Conservation (phyloP, 2,888 invertebrate genomes). For the Lycophotia porphyrea region DNA sequence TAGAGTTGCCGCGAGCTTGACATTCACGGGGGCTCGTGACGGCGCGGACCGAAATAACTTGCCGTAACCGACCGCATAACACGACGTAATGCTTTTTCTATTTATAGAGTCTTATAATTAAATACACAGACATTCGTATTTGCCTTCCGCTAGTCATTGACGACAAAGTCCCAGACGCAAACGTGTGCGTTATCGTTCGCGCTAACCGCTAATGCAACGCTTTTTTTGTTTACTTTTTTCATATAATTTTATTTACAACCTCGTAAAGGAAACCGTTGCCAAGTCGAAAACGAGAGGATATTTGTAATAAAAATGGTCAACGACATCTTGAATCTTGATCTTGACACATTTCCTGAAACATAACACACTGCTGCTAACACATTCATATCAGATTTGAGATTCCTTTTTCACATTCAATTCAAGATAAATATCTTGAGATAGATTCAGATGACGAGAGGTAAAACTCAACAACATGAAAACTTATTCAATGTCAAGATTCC, state of each 20-base stretch:
- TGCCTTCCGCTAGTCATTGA: conserved; percentile 80
- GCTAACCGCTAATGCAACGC: conserved; percentile 58
- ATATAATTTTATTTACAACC: conserved; percentile 53
- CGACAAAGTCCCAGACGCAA: conserved; percentile 71
- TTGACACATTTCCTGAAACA: conserved; percentile 47
- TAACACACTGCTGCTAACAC: conserved; percentile 9
- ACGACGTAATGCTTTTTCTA: conserved; percentile 87
- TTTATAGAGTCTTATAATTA: conserved; percentile 88
- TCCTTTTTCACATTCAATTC: neutral
- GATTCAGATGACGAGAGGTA: neutral
- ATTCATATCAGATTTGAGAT: neutral
- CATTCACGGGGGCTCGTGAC: conserved; percentile 87
- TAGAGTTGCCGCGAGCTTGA: conserved; percentile 87
- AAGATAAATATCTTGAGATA: neutral
- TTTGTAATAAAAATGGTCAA: conserved; percentile 44
- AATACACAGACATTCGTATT: conserved; percentile 84
- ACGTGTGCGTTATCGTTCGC: conserved; percentile 68
- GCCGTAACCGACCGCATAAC: conserved; percentile 88
- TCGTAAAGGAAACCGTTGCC: conserved; percentile 53
- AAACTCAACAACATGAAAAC: conserved; percentile 31
- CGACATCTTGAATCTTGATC: conserved; percentile 34
- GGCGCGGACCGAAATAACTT: conserved; percentile 86
- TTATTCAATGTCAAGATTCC: conserved; percentile 52
- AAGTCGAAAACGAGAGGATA: conserved; percentile 43
- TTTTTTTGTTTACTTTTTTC: conserved; percentile 56